Percentiles rank a stretch among this genome's conserved stretches.
Evolutionary conservation across 2,888 invertebrate species (phyloP).

Genomic region (Philhelius pedissequus): DNA sequence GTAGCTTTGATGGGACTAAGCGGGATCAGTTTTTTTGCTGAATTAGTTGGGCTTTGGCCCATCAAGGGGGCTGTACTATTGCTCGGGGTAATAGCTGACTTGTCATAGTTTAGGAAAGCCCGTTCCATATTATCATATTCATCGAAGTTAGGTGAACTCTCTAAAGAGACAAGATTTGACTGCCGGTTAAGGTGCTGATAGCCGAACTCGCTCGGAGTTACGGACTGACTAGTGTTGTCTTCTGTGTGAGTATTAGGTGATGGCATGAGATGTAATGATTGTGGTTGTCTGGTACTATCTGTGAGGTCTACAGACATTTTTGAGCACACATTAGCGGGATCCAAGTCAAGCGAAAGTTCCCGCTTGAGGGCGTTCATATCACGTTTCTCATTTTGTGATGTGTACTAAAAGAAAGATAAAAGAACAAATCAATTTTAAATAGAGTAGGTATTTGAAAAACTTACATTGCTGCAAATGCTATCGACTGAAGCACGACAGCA

Average conservation of each 20-base stretch:
- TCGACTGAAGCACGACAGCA: slow-evolving; percentile 75
- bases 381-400: slow-evolving; percentile 74
- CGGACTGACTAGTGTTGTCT: slow-evolving; percentile 79
- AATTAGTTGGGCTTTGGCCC: slow-evolving; percentile 54
- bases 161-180: slow-evolving; percentile 77
- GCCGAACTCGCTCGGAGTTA: slow-evolving; percentile 79
- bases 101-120: slow-evolving; percentile 70
- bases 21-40: slow-evolving; percentile 64
- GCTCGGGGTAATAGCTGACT: slow-evolving; percentile 72
- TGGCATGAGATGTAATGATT: slow-evolving; percentile 70
- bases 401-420: slow-evolving; percentile 67
- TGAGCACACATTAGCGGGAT: slow-evolving; percentile 70
- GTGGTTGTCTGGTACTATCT: slow-evolving; percentile 70
- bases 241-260: slow-evolving; percentile 76
- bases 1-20: slow-evolving; percentile 84
- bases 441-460: slow-evolving; percentile 20
- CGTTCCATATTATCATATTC: slow-evolving; percentile 74
- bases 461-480: slow-evolving; percentile 75
- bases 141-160: slow-evolving; percentile 77
- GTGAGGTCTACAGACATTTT: slow-evolving; percentile 72
- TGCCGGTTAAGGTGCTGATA: slow-evolving; percentile 78
- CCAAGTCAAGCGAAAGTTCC: slow-evolving; percentile 77
- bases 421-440: neutral
- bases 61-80: slow-evolving; percentile 73
- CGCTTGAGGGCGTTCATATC: slow-evolving; percentile 78